Evolutionary conservation across 1,140 invertebrate species (phyloP).

Genomic region (Onthophagus taurus): DNA sequence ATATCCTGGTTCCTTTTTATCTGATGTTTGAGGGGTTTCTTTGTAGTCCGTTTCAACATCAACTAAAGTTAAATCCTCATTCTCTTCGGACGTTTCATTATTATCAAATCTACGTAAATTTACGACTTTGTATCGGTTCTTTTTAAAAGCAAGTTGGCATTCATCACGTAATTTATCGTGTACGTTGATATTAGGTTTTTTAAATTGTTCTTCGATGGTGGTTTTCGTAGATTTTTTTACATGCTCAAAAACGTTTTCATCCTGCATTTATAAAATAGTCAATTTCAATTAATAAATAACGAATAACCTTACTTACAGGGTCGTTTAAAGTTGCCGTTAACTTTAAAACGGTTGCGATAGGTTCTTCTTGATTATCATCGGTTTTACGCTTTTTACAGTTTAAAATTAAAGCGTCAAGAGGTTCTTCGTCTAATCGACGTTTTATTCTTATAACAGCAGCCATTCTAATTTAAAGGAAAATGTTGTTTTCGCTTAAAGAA

Average conservation of each 20-base stretch:
- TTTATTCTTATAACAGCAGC: constrained; percentile 48
- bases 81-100: constrained; percentile 11
- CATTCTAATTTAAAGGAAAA: constrained; percentile 33
- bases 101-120: constrained; percentile 33
- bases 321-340: constrained; percentile 46
- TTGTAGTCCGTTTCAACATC: constrained; percentile 34
- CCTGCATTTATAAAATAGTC: constrained; percentile 27
- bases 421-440: constrained; percentile 45
- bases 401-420: constrained; percentile 43
- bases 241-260: constrained; percentile 36
- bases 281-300: neutral
- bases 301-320: constrained; percentile 27
- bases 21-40: constrained; percentile 21
- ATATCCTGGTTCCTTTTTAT: constrained; percentile 34
- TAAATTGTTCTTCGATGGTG: constrained; percentile 34
- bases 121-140: constrained; percentile 42
- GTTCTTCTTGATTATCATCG: constrained; percentile 20
- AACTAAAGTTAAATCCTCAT: constrained; percentile 31
- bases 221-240: constrained; percentile 33
- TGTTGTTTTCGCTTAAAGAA: no score
- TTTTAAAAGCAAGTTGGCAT: constrained; percentile 35
- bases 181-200: constrained; percentile 38
- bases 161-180: constrained; percentile 40
- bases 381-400: constrained; percentile 45
- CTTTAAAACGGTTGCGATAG: constrained; percentile 39